Conservation (phyloP, 2,113 vertebrate genomes). For the Etheostoma spectabile region DNA sequence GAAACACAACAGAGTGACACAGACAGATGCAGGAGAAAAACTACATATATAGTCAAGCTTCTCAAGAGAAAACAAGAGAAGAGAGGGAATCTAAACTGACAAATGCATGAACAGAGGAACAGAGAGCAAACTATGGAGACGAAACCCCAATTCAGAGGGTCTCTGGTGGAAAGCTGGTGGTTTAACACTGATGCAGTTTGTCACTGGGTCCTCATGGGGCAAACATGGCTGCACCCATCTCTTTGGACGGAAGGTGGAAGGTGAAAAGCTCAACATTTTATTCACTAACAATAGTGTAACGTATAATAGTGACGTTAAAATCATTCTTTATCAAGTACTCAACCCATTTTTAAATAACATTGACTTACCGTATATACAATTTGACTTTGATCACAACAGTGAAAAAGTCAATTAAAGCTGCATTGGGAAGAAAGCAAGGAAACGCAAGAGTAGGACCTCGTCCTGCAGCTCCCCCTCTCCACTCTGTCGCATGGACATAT, state of each 20-base stretch:
- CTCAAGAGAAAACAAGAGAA: conserved; percentile 6
- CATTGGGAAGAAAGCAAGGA: too few species aligned
- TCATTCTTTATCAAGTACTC: neutral
- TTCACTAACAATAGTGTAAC: neutral
- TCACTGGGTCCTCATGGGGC: neutral
- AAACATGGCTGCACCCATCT: conserved; percentile 18
- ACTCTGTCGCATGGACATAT: too few species aligned
- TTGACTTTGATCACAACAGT: too few species aligned
- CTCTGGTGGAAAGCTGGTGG: conserved; percentile 1
- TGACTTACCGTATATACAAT: too few species aligned
- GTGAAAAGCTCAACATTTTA: neutral
- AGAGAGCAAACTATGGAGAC: conserved; percentile 7
- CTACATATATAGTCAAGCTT: neutral
- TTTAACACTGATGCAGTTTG: conserved; percentile 45
- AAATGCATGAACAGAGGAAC: conserved; percentile 9
- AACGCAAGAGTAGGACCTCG: too few species aligned
- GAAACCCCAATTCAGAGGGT: neutral
- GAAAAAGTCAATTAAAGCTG: too few species aligned
- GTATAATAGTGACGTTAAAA: neutral
- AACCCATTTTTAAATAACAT: too few species aligned
- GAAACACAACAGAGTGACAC: neutral
- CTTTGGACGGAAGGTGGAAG: neutral
- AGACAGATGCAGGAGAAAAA: neutral
- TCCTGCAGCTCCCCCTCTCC: too few species aligned
- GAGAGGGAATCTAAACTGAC: conserved; percentile 13